Evolutionary conservation across 2,797 vertebrate species (phyloP).

Genomic region (Dromococcyx pavoninus): DNA sequence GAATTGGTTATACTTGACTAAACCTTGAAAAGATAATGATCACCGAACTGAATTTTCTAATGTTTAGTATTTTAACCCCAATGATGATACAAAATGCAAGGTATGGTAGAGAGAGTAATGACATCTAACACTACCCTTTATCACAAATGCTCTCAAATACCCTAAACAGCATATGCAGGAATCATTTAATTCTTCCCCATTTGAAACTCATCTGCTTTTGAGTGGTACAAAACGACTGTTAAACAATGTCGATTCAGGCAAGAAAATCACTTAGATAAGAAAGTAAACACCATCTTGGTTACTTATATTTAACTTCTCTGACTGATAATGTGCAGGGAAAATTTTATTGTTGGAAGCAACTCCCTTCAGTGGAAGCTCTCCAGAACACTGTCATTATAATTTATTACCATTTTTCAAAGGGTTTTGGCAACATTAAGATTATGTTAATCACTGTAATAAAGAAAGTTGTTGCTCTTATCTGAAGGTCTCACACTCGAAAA

Average conservation of each 20-base stretch:
- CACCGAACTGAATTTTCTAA: slow-evolving; percentile 6
- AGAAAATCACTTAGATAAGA: not conserved
- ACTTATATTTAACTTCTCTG: not conserved
- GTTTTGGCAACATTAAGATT: not conserved
- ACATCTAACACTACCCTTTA: not conserved
- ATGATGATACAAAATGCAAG: not conserved
- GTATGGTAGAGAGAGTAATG: not conserved
- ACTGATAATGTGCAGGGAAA: rapidly evolving
- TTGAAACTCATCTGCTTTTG: not conserved
- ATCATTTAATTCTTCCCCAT: not conserved
- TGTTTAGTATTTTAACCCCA: not conserved
- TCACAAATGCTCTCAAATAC: not conserved
- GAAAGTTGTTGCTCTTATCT: not conserved
- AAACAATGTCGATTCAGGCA: not conserved
- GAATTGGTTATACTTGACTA: not conserved
- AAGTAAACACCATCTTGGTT: not conserved
- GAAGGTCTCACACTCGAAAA: not conserved
- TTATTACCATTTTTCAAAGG: not conserved
- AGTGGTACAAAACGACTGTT: not conserved
- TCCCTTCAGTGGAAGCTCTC: not conserved
- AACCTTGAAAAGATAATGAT: not conserved
- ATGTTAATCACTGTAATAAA: not conserved
- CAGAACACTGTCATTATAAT: not conserved
- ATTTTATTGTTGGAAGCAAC: not conserved
- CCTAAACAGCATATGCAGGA: not conserved